A percentile compares a stretch with the other conserved stretches of the same genome.
Evolutionary conservation across 2,888 invertebrate species (phyloP).

Genomic region (Cynaeus angustus): DNA sequence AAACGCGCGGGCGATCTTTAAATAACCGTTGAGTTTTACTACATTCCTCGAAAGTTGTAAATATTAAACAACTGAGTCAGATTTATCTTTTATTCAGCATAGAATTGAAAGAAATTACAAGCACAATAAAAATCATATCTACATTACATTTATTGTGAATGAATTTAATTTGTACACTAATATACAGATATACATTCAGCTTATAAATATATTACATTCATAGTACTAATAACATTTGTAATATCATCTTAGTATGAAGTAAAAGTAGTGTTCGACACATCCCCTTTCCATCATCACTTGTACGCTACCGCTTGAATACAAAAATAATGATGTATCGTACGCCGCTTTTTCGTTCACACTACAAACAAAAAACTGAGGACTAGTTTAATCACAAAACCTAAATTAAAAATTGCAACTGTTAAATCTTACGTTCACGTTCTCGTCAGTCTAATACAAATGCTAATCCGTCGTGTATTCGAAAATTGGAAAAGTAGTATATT

Average conservation of each 20-base stretch:
- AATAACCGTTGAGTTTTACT: conserved; percentile 4
- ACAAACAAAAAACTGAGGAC: conserved; percentile 64
- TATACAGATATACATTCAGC: conserved; percentile 64
- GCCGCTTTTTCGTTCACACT: conserved; percentile 40
- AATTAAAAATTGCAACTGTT: conserved; percentile 61
- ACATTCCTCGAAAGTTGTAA: neutral
- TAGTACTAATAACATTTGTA: conserved; percentile 56
- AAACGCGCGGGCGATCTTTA: conserved; percentile 13
- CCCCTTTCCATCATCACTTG: conserved; percentile 38
- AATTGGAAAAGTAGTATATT: conserved; percentile 18
- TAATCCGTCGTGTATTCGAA: conserved; percentile 13
- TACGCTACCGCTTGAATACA: conserved; percentile 49
- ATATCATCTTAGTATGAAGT: conserved; percentile 54
- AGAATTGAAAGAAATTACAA: conserved; percentile 23
- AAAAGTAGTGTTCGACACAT: conserved; percentile 34
- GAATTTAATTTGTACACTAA: conserved; percentile 68
- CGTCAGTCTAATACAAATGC: conserved; percentile 49
- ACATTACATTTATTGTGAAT: conserved; percentile 59
- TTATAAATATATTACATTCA: conserved; percentile 58
- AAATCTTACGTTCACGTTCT: conserved; percentile 48
- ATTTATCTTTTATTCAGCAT: conserved; percentile 18
- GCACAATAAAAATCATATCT: conserved; percentile 42
- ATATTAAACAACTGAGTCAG: neutral
- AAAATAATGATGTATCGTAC: conserved; percentile 57
- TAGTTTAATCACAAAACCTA: conserved; percentile 70